phyloP scores from a whole-genome alignment of 2,888 invertebrate genomes.

The Sepioteuthis lessoniana region DNA sequence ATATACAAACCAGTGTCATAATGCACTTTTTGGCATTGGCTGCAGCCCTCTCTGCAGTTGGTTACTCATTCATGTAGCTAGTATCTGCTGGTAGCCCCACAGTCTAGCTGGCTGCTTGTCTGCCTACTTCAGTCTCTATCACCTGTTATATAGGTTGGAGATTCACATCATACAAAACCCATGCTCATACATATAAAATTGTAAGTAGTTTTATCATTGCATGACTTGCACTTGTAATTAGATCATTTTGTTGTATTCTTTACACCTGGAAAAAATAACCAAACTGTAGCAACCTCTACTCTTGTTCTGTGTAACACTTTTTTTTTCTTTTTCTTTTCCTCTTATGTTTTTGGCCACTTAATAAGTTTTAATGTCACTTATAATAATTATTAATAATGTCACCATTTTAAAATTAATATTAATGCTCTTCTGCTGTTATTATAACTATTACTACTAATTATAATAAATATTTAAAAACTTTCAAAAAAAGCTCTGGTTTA shows the following conservation, averaged over 20 bases:
- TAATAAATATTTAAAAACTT: not conserved
- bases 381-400: conserved; percentile 14
- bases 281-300: not conserved
- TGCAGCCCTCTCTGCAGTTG: not conserved
- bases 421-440: not conserved
- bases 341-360: not conserved
- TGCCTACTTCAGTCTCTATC: not conserved
- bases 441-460: no score
- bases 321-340: not conserved
- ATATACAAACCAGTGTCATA: not conserved
- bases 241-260: not conserved
- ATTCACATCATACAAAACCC: not conserved
- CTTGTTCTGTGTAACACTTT: not conserved
- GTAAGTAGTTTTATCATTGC: conserved; percentile 42
- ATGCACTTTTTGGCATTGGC: not conserved
- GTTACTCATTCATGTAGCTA: not conserved
- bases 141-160: conserved; percentile 41
- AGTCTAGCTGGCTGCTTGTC: conserved; percentile 6
- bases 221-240: conserved; percentile 41
- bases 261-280: not conserved
- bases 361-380: not conserved
- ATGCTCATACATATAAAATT: not conserved
- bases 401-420: not conserved
- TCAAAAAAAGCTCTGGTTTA: not conserved
- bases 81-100: not conserved